Percentiles rank a stretch among this genome's conserved stretches.
Evolutionary conservation across 92 coral and sea anemone species (phyloP).

Genomic region (Heteractis magnifica): DNA sequence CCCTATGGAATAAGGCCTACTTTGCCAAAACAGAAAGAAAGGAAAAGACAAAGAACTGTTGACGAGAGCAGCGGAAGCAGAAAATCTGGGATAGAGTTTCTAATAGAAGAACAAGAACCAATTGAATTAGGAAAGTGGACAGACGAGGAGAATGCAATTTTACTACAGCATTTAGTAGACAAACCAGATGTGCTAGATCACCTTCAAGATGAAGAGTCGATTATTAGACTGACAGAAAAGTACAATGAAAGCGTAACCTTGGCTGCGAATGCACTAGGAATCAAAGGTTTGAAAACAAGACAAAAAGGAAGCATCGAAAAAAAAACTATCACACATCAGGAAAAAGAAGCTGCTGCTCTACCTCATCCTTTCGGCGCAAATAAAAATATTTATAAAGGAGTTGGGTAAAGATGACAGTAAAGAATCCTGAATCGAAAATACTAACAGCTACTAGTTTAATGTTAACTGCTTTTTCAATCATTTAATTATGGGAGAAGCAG

Average conservation of each 20-base stretch:
- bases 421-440: not conserved
- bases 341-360: not conserved
- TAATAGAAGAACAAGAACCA: not conserved
- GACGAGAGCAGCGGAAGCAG: not conserved
- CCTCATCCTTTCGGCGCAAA: not conserved
- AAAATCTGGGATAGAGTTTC: not conserved
- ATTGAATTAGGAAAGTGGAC: not conserved
- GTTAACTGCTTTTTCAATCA: not conserved
- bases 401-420: not conserved
- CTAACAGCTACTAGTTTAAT: too few species aligned
- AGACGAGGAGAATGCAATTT: too few species aligned
- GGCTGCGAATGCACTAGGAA: not conserved
- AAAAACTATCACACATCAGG: not conserved
- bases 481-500: not conserved
- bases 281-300: not conserved
- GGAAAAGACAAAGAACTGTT: too few species aligned
- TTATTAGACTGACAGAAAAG: not conserved
- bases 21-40: too few species aligned
- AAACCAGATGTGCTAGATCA: too few species aligned
- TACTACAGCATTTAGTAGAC: too few species aligned
- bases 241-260: not conserved
- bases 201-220: not conserved
- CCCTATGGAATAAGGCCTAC: too few species aligned
- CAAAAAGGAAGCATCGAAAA: not conserved
- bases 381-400: not conserved